Evolutionary conservation across 2,113 vertebrate genomes (phyloP), one percentile per base, ranked within the genome.

Genomic region (Ginglymostoma cirratum): DNA sequence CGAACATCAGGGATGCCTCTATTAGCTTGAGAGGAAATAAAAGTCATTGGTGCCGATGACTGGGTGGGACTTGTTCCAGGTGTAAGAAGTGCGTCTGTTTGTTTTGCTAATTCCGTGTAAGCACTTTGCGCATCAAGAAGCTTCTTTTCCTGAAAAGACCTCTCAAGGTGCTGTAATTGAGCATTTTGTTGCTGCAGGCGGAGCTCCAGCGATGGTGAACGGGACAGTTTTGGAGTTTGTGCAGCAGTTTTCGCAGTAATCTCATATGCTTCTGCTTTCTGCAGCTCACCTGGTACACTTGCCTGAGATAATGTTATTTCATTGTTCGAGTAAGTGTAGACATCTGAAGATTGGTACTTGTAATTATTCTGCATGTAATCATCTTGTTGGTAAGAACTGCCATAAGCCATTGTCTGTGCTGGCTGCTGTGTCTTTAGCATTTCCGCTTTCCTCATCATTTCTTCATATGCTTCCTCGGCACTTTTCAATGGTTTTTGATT

Each of bases 361-460:
- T 98, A 97, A 97, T 96, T 52, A 0, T 97, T 97, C 95, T 98
- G 98, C 0, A 55, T 96, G 69, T 98, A 98, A 14, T 98, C 97
- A 12, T 97, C 96, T 93, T 98, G 97, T 96, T 98, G 98, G 96
- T 97, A 97, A 45, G 97, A 15, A 52, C 96, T 95, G 0, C 98
- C 96, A 8, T 97, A 98, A 92, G 98, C 97, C 2, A 97, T 96
- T 34, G 97, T 98, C 96, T 98, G 98, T n/a, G 97, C 96, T 95
- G 98, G 97, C 95, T 98, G 97, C 96, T 98, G 97, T 96, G 98
- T 98, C 97, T 99, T 99, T 97, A 99, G 98, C 96, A 99, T 97
- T 97, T 99, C 98, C 2, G 99, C 99, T 97, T 99, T 99, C 96
- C 98, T 98, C 99, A 99, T 99, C 99, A 99, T 99, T 96, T 99